Evolutionary conservation across 2,888 invertebrate genomes (phyloP), one percentile per base, ranked within the genome.

Genomic region (Polyploca ridens): DNA sequence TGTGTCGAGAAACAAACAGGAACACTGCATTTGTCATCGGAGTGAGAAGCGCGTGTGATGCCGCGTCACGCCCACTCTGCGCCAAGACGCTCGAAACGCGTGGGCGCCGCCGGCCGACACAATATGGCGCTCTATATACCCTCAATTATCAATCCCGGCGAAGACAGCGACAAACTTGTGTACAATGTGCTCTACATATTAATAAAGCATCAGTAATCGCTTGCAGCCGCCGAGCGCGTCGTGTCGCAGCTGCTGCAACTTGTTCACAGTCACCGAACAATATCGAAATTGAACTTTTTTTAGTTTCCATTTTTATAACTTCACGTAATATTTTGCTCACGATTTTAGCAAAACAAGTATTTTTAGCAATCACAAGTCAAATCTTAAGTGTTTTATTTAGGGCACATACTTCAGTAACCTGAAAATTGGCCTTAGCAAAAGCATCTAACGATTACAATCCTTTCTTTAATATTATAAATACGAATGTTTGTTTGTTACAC

Each of bases 271-370:
- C 16, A 13, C 6, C 54, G 54, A 54, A 54, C 54, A 54, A 54
- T 54, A 54, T 54, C 54, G 19, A 54, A 19, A 54, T 54, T 49
- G 16, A n/a, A 49, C 49, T 16, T 54, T 16, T 54, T 46, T 46
- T 11, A 5, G 13, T 14, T n/a, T 14, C 3, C 46, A 46, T 46
- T 46, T 46, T 54, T 54, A 54, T 19, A 54, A 54, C 54, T 54
- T 19, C 10, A 3, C 5, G 16, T 8, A 54, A 54, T 5, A 19
- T 19, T 19, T 54, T 10, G 54, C 19, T 46, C 6, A 41, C 41
- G 16, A 7, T n/a, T 49, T 49, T 49, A 54, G 19, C 19, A 19
- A 54, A 16, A 16, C 5, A 54, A 19, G 54, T n/a, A n/a, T 5
- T n/a, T 7, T 46, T 46, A 5, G 10, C 14, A 5, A 54, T 10